These are phyloP conservation scores for Aurelia aurita DNA, from an alignment of 30 jellyfish, hydroid and myxozoan genomes.

Conservation along the genomic window DNA sequence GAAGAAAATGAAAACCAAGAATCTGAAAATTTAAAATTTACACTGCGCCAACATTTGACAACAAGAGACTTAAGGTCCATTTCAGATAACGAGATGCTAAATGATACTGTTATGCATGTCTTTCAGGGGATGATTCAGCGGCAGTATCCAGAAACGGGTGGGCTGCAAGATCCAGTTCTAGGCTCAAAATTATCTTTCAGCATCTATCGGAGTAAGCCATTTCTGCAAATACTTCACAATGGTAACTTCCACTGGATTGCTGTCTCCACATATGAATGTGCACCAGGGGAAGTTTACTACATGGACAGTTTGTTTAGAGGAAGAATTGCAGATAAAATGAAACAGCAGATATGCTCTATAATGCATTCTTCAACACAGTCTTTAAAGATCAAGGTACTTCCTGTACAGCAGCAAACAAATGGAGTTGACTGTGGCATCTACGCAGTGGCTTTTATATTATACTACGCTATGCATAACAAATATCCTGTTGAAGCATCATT, in stretches of 20 bases:
- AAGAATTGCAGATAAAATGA: neutral
- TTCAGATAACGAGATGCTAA: slow-evolving; percentile 3
- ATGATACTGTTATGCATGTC: slow-evolving; percentile 29
- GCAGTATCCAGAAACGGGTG: neutral
- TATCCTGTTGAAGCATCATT: neutral
- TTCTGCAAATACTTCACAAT: slow-evolving; percentile 50
- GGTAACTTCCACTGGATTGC: slow-evolving; percentile 65
- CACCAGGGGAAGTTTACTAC: slow-evolving; percentile 29
- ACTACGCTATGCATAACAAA: slow-evolving; percentile 7
- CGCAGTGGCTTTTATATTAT: slow-evolving; percentile 25
- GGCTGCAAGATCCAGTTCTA: slow-evolving; percentile 41
- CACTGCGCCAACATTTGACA: slow-evolving; percentile 14
- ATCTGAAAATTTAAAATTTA: neutral
- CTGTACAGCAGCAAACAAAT: slow-evolving; percentile 41
- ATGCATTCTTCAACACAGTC: neutral
- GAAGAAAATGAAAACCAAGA: neutral
- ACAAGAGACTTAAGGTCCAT: slow-evolving; percentile 13
- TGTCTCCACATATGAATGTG: slow-evolving; percentile 39
- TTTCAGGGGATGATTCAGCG: slow-evolving; percentile 15
- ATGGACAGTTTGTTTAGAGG: slow-evolving; percentile 19
- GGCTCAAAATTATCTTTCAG: neutral
- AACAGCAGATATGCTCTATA: slow-evolving; percentile 15
- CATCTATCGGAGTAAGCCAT: neutral
- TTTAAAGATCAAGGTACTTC: slow-evolving; percentile 22
- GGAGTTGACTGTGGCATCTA: slow-evolving; percentile 36